Conservation (phyloP, 2,888 invertebrate genomes). For the Tipula confusa region DNA sequence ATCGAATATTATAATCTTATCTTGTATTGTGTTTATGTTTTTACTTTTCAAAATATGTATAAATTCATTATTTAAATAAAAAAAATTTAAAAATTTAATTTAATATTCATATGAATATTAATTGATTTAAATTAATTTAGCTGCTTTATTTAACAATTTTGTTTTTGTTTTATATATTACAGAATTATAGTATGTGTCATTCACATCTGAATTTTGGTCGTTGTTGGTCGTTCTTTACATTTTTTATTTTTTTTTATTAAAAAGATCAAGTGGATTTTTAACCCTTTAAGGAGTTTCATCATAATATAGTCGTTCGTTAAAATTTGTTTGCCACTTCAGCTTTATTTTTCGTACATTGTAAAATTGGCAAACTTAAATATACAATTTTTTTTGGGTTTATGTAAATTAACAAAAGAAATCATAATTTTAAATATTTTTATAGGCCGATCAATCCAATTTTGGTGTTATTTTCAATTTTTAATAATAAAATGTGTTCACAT, state of each 20-base stretch:
- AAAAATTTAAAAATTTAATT: background rate
- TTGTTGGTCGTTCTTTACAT: too few species aligned
- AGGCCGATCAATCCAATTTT: background rate
- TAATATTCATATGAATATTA: conserved; percentile 3
- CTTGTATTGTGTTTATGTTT: too few species aligned
- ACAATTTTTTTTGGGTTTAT: background rate
- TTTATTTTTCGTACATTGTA: background rate
- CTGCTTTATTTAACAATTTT: background rate
- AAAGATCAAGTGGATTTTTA: background rate
- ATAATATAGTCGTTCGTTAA: background rate
- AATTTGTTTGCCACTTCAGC: background rate
- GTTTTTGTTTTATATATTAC: background rate
- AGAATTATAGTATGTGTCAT: conserved; percentile 8
- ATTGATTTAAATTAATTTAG: conserved; percentile 25
- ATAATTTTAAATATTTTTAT: background rate
- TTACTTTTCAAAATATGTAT: background rate
- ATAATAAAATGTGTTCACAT: background rate
- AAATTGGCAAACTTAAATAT: background rate
- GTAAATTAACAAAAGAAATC: background rate
- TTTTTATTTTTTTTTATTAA: background rate
- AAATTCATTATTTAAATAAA: background rate
- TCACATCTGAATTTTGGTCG: background rate
- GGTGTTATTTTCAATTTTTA: background rate
- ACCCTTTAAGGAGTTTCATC: conserved; percentile 25
- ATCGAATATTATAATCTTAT: background rate